A percentile compares a stretch with the other conserved stretches of the same genome.
phyloP scores from a whole-genome alignment of 2,797 vertebrate genomes.

The Coregonus suidteri region DNA sequence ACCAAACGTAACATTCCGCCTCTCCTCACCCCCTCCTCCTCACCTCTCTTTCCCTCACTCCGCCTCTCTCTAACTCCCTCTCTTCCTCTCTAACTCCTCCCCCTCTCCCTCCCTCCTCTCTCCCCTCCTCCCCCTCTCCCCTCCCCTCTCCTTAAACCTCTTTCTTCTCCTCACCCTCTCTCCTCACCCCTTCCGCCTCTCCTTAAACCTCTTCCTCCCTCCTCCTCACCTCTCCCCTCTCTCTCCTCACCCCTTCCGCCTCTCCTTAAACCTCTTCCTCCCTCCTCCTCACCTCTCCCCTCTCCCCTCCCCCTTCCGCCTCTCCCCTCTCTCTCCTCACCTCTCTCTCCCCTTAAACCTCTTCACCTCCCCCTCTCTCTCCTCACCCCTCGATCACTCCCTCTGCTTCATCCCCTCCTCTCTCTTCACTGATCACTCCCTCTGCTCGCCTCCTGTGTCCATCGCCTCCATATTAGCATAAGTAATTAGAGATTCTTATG shows the following conservation, averaged over 20 bases:
- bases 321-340: too few relatives aligned
- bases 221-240: conserved; percentile 22
- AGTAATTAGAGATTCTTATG: conserved; percentile 78
- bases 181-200: too few relatives aligned
- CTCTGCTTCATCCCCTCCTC: conserved; percentile 13
- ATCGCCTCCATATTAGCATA: conserved; percentile 69
- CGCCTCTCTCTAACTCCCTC: background rate
- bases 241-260: background rate
- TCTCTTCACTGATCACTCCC: conserved; percentile 12
- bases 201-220: background rate
- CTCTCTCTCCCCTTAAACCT: too few relatives aligned
- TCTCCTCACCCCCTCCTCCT: conserved; percentile 24
- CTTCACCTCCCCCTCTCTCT: too few relatives aligned
- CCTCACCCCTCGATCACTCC: conserved; percentile 16
- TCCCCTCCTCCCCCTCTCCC: conserved; percentile 11
- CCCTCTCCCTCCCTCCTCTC: conserved; percentile 27
- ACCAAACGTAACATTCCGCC: conserved; percentile 47
- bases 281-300: too few relatives aligned
- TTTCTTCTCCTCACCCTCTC: background rate
- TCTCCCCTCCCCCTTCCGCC: too few relatives aligned
- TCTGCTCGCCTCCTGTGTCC: conserved; percentile 27
- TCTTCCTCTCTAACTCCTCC: too few relatives aligned
- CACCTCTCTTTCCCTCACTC: background rate
- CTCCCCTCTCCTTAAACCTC: too few relatives aligned
- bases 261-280: too few relatives aligned